phyloP scores from a whole-genome alignment of 2,797 vertebrate genomes.

The Rhinoraja longicauda region DNA sequence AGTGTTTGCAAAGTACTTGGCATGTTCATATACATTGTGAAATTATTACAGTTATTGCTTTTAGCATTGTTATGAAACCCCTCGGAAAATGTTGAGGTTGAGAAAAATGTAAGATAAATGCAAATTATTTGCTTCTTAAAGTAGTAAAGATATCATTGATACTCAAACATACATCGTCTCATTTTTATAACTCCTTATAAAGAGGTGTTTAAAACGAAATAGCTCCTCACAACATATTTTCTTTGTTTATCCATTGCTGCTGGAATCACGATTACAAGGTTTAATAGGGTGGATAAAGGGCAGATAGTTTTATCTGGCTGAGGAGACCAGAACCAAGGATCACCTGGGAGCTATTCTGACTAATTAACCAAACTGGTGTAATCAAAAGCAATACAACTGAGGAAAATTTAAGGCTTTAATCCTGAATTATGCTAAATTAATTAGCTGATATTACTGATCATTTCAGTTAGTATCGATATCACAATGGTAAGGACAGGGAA shows the following conservation, averaged over 20 bases:
- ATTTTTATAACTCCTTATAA: neutral
- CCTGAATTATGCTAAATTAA: neutral
- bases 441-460: neutral
- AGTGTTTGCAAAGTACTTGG: neutral
- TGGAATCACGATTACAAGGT: no score
- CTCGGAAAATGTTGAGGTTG: neutral
- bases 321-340: no score
- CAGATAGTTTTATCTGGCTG: no score
- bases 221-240: neutral
- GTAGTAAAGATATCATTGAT: neutral
- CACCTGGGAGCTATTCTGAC: no score
- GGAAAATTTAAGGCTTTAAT: neutral
- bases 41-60: neutral
- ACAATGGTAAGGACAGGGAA: neutral
- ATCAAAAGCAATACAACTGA: neutral
- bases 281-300: no score
- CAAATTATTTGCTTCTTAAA: neutral
- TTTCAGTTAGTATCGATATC: neutral
- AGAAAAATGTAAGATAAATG: neutral
- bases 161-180: neutral
- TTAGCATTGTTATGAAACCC: neutral
- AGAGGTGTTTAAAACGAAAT: neutral
- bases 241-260: neutral
- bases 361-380: neutral
- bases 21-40: neutral